phyloP scores from a whole-genome alignment of 2,888 invertebrate genomes.

The Teleiodes luculella region DNA sequence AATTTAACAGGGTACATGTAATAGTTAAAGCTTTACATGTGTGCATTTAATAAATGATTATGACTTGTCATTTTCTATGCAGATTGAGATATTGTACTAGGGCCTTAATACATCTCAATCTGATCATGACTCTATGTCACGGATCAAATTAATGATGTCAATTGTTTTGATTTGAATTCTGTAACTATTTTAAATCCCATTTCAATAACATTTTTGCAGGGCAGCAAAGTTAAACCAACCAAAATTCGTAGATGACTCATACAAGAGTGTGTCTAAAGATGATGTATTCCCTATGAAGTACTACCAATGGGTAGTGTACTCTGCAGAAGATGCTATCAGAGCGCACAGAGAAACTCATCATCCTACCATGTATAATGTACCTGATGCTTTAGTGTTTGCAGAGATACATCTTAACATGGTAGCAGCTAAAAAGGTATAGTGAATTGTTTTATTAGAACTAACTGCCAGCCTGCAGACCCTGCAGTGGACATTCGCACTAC shows the following conservation, averaged over 20 bases:
- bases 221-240: slow-evolving; percentile 52
- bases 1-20: too few relatives aligned
- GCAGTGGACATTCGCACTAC: too few relatives aligned
- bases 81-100: too few relatives aligned
- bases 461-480: too few relatives aligned
- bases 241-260: slow-evolving; percentile 79
- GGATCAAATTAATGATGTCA: too few relatives aligned
- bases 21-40: too few relatives aligned
- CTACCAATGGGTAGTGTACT: slow-evolving; percentile 79
- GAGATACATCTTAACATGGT: slow-evolving; percentile 89
- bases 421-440: slow-evolving; percentile 81
- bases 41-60: too few relatives aligned
- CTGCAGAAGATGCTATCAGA: slow-evolving; percentile 86
- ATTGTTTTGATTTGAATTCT: neutral
- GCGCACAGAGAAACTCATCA: slow-evolving; percentile 90
- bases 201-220: slow-evolving; percentile 34
- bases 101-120: too few relatives aligned
- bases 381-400: slow-evolving; percentile 83
- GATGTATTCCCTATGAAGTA: slow-evolving; percentile 81
- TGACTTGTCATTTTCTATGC: too few relatives aligned
- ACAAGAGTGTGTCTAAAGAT: slow-evolving; percentile 67
- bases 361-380: slow-evolving; percentile 88
- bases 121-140: too few relatives aligned
- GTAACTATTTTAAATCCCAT: neutral
- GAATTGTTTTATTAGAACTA: too few relatives aligned